These are phyloP conservation scores for Myopa tessellatipennis DNA, from an alignment of 2,888 invertebrate species.

Conservation along the genomic window DNA sequence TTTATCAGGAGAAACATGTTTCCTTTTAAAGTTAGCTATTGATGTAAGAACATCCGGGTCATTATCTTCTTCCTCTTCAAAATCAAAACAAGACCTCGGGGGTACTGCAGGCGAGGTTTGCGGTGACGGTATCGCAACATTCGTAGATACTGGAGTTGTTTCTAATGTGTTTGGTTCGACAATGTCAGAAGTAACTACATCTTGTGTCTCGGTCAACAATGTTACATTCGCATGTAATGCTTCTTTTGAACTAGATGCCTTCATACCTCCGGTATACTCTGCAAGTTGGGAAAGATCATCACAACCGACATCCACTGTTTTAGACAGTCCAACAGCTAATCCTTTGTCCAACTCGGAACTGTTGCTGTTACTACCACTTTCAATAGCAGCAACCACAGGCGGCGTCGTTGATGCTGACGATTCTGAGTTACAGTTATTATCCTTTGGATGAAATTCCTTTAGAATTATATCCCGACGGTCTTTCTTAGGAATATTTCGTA, in stretches of 20 bases:
- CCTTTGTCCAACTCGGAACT: slow-evolving; percentile 50
- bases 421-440: slow-evolving; percentile 20
- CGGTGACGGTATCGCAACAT: slow-evolving; percentile 16
- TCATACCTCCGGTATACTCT: background rate
- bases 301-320: background rate
- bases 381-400: slow-evolving; percentile 23
- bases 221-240: background rate
- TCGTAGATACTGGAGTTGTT: background rate
- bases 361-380: slow-evolving; percentile 38
- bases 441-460: slow-evolving; percentile 54
- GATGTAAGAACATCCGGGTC: slow-evolving; percentile 61
- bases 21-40: slow-evolving; percentile 58
- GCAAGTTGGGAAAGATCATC: background rate
- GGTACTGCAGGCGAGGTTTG: slow-evolving; percentile 36
- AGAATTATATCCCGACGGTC: slow-evolving; percentile 62
- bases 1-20: slow-evolving; percentile 56
- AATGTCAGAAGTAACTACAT: background rate
- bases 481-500: slow-evolving; percentile 67
- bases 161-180: background rate
- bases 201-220: background rate
- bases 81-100: slow-evolving; percentile 79
- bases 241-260: background rate
- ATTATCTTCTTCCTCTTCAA: slow-evolving; percentile 79
- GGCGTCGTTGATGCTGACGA: slow-evolving; percentile 23
- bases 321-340: background rate